Base-by-base conservation (phyloP, 2,888 invertebrate genomes). In the Scrobipalpa atriplicella region DNA sequence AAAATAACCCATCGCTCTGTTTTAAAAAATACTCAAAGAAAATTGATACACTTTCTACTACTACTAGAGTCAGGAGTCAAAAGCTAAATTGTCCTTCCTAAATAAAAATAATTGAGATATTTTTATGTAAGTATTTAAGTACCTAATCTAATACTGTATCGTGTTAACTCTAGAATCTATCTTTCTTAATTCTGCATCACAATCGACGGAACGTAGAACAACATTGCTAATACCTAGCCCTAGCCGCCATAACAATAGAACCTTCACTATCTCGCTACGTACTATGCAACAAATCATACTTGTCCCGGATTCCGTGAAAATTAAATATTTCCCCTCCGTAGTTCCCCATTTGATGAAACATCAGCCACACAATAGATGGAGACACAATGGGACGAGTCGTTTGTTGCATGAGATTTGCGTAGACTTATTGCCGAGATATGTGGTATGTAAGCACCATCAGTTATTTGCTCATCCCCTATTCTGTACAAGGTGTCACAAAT, bases 301-400 rank as follows among this genome's bases (percentile, higher is more conserved):
- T 41, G 52, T 62, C 61, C 56, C 65, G 41, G 43, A 38, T 29
- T n/a, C 58, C 38, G 36, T 16, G 41, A 16, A 62, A 62, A 52
- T 62, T 62, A 19, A 54, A 54, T 62, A 39, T 56, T 38, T 54
- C 60, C 52, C 47, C 61, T 64, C 58, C 9, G 38, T 16, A 16
- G 58, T 38, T 58, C n/a, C 58, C 58, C 58, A 58, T 58, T 58
- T 58, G 64, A 68, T 69, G 68, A 68, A 67, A 51, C 56, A 67
- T 65, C 64, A 61, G 56, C 66, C 1, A 36, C 58, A 72, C 73
- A 71, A 76, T 71, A 66, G 73, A 72, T 70, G 66, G 70, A 66
- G 67, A 70, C 66, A 74, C 75, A 78, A 78, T 76, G 74, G 78
- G 68, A 72, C 75, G 75, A 74, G 67, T 75, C 75, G 76, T 75